Base-by-base conservation (phyloP, 2,888 invertebrate genomes). In the Drosophila niveifrons region DNA sequence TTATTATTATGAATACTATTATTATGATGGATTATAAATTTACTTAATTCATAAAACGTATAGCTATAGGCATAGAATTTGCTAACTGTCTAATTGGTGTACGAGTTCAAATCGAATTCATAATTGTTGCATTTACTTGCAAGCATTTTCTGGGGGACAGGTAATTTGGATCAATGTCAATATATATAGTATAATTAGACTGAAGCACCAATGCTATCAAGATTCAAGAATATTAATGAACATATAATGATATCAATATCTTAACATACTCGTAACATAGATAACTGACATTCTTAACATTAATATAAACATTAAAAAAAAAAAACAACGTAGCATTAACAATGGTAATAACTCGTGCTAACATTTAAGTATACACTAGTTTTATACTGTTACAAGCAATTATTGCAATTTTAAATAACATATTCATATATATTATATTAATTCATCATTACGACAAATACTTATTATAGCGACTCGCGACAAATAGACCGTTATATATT, bases 101-200 rank as follows among this genome's bases (percentile, higher is more conserved):
- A 6, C 36, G 41, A 47, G 23, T 29, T 41, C 11, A 15, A 55
- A 44, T 55, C 43, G 17, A 41, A 43, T 11, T n/a, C 15, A n/a
- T 11, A 43, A 15, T 13, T 13, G 39, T 23, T 10, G 17, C 17
- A 53, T 52, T 53, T 31, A 31, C 4, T 34, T 13, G 15, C 57
- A 57, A 34, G 29, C n/a, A 55, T 44, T 44, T 17, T 23, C n/a
- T 36, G 3, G 36, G 53, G 36, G 36, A 28, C 53, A 44, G 55
- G 41, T 36, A 57, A 52, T 58, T 66, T 66, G 51, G 64, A 59
- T 63, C 47, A 72, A 58, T 63, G 62, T 73, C 68, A 73, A 58
- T 65, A 57, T 65, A 58, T 65, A 57, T 65, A 57, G 63, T 36
- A 62, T 66, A 52, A 64, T 68, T 73, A 65, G 74, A 78, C 73